Percentiles rank a stretch among this genome's conserved stretches.
Evolutionary conservation across 2,888 invertebrate genomes (phyloP).

Genomic region (Incurvaria masculella): DNA sequence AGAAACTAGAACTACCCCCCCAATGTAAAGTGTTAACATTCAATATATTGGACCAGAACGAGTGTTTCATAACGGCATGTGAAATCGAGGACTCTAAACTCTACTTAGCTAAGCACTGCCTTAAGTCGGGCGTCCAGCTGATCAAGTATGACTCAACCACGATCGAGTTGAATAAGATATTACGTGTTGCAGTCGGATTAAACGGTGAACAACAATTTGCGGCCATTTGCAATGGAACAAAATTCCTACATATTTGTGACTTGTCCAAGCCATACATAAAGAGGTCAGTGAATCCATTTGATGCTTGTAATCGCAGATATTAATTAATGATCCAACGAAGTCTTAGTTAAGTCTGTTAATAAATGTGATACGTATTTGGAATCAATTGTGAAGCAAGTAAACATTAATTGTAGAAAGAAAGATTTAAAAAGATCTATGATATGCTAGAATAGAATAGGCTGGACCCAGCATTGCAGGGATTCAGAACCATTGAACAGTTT

Average conservation of each 20-base stretch:
- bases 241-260: conserved; percentile 35
- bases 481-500: too few relatives aligned
- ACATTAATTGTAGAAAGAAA: too few relatives aligned
- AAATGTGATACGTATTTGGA: too few relatives aligned
- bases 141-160: conserved; percentile 22
- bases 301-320: too few relatives aligned
- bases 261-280: conserved; percentile 32
- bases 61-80: conserved; percentile 33
- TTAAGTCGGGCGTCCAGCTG: conserved; percentile 30
- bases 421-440: too few relatives aligned
- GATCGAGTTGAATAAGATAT: conserved; percentile 22
- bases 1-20: conserved; percentile 32
- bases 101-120: conserved; percentile 26
- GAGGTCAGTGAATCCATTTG: too few relatives aligned
- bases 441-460: too few relatives aligned
- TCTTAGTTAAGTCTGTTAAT: too few relatives aligned
- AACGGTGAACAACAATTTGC: conserved; percentile 37
- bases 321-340: too few relatives aligned
- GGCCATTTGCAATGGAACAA: conserved; percentile 39
- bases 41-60: conserved; percentile 33
- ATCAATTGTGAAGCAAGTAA: too few relatives aligned
- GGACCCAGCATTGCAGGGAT: too few relatives aligned
- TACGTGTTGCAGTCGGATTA: conserved; percentile 37
- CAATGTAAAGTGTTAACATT: conserved; percentile 31
- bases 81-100: conserved; percentile 15